Base-by-base conservation (phyloP, 2,888 invertebrate genomes). In the Apotomis capreana region DNA sequence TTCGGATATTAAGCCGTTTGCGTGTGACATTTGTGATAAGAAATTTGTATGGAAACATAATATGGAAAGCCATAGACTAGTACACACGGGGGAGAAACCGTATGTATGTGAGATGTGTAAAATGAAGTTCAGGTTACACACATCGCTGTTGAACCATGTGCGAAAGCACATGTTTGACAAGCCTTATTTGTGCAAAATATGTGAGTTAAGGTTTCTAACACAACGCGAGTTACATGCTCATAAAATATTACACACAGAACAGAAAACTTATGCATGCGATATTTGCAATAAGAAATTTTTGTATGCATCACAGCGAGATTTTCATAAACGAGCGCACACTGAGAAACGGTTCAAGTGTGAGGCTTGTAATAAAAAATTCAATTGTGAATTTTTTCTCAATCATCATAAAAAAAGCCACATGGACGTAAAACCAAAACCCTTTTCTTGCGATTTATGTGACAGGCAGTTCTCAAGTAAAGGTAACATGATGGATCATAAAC, bases 401-500 rank as follows among this genome's bases (percentile, higher is more conserved):
- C 44, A 13, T 13, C 68, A 69, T 10, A 61, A 46, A 54, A 4
- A 9, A 9, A 44, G 10, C 3, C 68, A 68, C 13, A 6, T 10
- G 44, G 8, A 13, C 4, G 13, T 5, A 36, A 37, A 12, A 46
- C 55, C 49, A 3, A 6, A 9, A 2, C 49, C 46, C 36, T 61
- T 54, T 9, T 46, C 44, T 5, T 69, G 68, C 26, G 26, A 52
- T 52, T 3, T 54, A 26, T 68, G 68, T 44, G 0, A 36, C n/a
- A 60, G 54, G 8, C n/a, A 26, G 52, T 60, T 68, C 44, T 26
- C 37, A 12, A 59, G 40, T 44, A 68, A 13, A 44, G 15, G 52
- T 44, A 44, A 59, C 12, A 8, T 60, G 15, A 46, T 3, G 1
- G 40, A 5, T 0, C 68, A 68, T n/a, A 44, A 26, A 60, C 54